Evolutionary conservation across 1,140 invertebrate genomes (phyloP), one percentile per base, ranked within the genome.

Genomic region (Saccostrea echinata): DNA sequence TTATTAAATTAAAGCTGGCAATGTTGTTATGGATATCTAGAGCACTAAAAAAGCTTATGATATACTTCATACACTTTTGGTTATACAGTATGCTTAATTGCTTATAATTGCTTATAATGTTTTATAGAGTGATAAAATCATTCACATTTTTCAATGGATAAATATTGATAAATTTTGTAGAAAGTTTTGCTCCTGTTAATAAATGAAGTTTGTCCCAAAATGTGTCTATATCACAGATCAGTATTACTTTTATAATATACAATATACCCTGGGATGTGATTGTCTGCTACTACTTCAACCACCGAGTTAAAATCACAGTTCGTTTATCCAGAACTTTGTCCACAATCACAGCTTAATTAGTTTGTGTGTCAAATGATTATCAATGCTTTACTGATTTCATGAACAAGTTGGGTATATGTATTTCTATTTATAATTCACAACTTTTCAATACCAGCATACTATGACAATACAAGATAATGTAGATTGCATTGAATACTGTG

Each of bases 301-400:
- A 61, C 18, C 18, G 55, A 43, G 55, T 61, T 18, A 6, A 61
- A 61, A 61, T 61, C 55, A 61, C 55, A 61, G 16, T 21, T 57
- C 21, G 0, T 61, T 6, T 21, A 21, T 61, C 18, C 55, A 21
- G 18, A 18, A 21, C 18, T 0, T n/a, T 61, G 18, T 61, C 55
- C 55, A 61, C 18, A 61, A 61, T 61, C 55, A 61, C 16, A 61
- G 55, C n/a, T 18, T n/a, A 18, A 57, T 57, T 18, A 18, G 0
- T 57, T 57, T 71, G 13, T 71, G 68, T 27, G 68, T 76, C 68
- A 76, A 76, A 76, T 76, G 68, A 76, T 64, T 64, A 64, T 64
- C 57, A 64, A 24, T n/a, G 57, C 57, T 64, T 8, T 18, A 33
- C 30, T 30, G 16, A 76, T 16, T 30, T 30, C 27, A 33, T 0